phyloP scores from a whole-genome alignment of 2,888 invertebrate species.

The Elgonia sp. region DNA sequence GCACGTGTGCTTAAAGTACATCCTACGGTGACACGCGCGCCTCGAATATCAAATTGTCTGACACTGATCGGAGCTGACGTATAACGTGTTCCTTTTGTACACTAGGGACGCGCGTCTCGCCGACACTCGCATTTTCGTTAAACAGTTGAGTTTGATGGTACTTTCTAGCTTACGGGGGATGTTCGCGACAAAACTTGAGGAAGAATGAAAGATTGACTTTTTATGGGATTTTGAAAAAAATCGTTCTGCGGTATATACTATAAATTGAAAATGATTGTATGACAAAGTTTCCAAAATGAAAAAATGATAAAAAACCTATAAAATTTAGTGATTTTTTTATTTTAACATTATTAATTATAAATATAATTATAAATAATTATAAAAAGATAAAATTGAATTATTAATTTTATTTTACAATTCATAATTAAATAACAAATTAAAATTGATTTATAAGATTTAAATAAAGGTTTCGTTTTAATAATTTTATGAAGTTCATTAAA shows the following conservation, averaged over 20 bases:
- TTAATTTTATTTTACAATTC: no score
- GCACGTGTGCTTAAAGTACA: conserved; percentile 66
- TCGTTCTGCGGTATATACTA: background rate
- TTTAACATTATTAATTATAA: no score
- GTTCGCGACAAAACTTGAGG: conserved; percentile 19
- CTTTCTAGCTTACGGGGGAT: conserved; percentile 23
- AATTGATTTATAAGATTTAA: no score
- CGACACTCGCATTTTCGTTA: conserved; percentile 60
- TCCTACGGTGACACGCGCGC: conserved; percentile 69
- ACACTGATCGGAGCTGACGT: conserved; percentile 69
- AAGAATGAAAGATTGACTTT: conserved; percentile 30
- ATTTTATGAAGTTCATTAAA: no score
- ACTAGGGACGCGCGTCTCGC: conserved; percentile 34
- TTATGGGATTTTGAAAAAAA: conserved; percentile 27
- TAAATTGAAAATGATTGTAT: background rate
- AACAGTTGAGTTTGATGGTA: conserved; percentile 56
- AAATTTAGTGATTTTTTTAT: no score
- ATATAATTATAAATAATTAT: no score
- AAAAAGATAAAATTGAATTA: no score
- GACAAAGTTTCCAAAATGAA: no score
- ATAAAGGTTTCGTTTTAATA: no score
- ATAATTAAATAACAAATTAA: no score
- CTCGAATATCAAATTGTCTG: conserved; percentile 74
- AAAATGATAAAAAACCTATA: no score
- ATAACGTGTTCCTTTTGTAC: conserved; percentile 65